These are phyloP conservation scores for Gastrophysa polygoni DNA, from an alignment of 2,888 invertebrate genomes.

Conservation along the genomic window DNA sequence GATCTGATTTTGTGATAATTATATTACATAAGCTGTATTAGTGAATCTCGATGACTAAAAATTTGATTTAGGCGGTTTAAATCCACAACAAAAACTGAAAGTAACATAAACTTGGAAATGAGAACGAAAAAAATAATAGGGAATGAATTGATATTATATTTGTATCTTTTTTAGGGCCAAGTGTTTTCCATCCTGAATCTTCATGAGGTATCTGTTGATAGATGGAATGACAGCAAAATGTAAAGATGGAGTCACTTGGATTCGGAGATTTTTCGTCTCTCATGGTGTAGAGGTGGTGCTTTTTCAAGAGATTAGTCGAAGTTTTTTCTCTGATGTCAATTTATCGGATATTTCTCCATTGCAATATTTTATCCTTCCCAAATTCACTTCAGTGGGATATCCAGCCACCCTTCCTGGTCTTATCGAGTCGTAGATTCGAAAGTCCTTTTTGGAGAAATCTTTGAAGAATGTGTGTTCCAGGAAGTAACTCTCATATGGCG, in stretches of 20 bases:
- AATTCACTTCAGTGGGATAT: conserved; percentile 5
- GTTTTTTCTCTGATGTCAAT: background rate
- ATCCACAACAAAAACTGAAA: background rate
- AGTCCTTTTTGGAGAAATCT: background rate
- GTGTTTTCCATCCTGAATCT: background rate
- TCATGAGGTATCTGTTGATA: background rate
- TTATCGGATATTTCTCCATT: conserved; percentile 1
- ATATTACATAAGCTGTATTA: conserved; percentile 1
- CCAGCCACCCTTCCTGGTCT: conserved; percentile 8
- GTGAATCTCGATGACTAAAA: background rate
- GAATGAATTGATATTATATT: background rate
- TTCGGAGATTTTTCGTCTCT: background rate
- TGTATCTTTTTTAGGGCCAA: too few relatives aligned
- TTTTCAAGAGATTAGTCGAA: background rate
- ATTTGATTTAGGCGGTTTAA: background rate
- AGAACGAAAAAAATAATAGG: background rate
- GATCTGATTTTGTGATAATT: background rate
- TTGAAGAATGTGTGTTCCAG: conserved; percentile 4
- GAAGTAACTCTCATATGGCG: background rate
- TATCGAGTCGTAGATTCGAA: conserved; percentile 4
- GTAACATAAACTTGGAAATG: background rate
- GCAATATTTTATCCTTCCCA: conserved; percentile 7
- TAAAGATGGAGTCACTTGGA: background rate
- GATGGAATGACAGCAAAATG: background rate
- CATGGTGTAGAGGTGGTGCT: background rate